A percentile compares a stretch with the other conserved stretches of the same genome.
Conservation (phyloP, 30 jellyfish, hydroid and myxozoan genomes). For the Hydractinia symbiolongicarpus region DNA sequence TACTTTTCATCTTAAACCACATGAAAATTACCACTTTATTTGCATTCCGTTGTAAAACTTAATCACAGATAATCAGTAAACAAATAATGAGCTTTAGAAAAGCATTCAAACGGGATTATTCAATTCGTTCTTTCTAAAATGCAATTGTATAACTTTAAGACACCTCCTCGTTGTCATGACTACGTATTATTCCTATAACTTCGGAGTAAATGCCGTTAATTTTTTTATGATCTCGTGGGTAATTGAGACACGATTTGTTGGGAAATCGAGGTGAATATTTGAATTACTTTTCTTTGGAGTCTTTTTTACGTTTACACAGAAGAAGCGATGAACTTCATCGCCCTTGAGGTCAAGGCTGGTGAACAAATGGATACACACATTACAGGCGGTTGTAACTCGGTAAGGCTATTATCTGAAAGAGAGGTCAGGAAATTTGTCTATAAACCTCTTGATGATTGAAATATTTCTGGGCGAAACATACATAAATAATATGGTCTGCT, state of each 20-base stretch:
- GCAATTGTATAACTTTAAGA: too few relatives aligned
- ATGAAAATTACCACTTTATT: too few relatives aligned
- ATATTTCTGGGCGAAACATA: too few relatives aligned
- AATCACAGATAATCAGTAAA: too few relatives aligned
- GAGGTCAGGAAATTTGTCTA: conserved; percentile 9
- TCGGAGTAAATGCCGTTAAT: conserved; percentile 1
- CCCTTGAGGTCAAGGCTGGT: conserved; percentile 21
- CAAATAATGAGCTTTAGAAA: too few relatives aligned
- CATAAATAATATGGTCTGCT: too few relatives aligned
- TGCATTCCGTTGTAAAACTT: too few relatives aligned
- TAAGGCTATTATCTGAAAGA: background rate
- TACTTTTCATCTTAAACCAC: too few relatives aligned
- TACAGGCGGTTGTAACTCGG: background rate
- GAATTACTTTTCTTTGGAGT: background rate
- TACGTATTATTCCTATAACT: conserved; percentile 5
- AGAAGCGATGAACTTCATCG: conserved; percentile 8
- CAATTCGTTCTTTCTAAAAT: too few relatives aligned
- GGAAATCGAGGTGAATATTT: background rate
- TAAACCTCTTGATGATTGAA: background rate
- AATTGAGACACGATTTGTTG: conserved; percentile 4
- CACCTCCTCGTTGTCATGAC: background rate
- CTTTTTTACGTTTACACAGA: conserved; percentile 1
- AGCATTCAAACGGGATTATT: too few relatives aligned
- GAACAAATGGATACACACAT: background rate
- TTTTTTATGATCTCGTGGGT: background rate